A percentile compares a stretch with the other conserved stretches of the same genome.
phyloP scores from a whole-genome alignment of 1,140 invertebrate species.

The Asbolus verrucosus region DNA sequence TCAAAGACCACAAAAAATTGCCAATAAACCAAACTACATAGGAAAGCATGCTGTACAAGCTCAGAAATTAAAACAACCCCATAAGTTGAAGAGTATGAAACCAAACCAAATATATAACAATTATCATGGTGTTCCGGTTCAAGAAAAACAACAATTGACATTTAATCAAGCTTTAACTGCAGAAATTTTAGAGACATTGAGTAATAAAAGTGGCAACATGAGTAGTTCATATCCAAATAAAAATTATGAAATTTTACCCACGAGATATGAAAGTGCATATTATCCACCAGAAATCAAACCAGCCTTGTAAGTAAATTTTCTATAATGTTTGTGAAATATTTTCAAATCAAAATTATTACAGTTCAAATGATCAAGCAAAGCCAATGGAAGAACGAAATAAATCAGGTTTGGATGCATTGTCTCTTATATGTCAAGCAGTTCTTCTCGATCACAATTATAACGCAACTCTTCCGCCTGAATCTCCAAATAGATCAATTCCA shows the following conservation, averaged over 20 bases:
- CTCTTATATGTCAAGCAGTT: slow-evolving; percentile 71
- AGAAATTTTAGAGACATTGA: slow-evolving; percentile 63
- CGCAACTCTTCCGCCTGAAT: slow-evolving; percentile 74
- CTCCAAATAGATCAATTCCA: slow-evolving; percentile 69
- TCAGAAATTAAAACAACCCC: slow-evolving; percentile 58
- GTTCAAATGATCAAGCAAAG: slow-evolving; percentile 45
- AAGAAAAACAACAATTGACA: slow-evolving; percentile 58
- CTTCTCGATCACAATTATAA: slow-evolving; percentile 87
- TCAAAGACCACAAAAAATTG: slow-evolving; percentile 57
- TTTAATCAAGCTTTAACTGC: slow-evolving; percentile 64
- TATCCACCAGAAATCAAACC: slow-evolving; percentile 29
- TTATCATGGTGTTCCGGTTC: slow-evolving; percentile 40
- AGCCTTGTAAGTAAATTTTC: slow-evolving; percentile 40
- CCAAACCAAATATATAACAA: slow-evolving; percentile 41
- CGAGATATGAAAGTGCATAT: slow-evolving; percentile 55
- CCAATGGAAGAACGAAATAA: slow-evolving; percentile 55
- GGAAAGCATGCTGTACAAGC: slow-evolving; percentile 65
- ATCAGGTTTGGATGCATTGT: slow-evolving; percentile 59
- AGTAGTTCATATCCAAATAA: slow-evolving; percentile 40
- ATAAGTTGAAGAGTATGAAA: slow-evolving; percentile 36
- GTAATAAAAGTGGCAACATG: slow-evolving; percentile 51
- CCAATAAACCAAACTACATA: slow-evolving; percentile 62
- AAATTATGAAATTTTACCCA: slow-evolving; percentile 53
- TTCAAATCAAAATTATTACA: slow-evolving; percentile 1
- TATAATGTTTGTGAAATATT: no score